Evolutionary conservation across 2,888 invertebrate genomes (phyloP).

Genomic region (Polyommatus iphigenia): DNA sequence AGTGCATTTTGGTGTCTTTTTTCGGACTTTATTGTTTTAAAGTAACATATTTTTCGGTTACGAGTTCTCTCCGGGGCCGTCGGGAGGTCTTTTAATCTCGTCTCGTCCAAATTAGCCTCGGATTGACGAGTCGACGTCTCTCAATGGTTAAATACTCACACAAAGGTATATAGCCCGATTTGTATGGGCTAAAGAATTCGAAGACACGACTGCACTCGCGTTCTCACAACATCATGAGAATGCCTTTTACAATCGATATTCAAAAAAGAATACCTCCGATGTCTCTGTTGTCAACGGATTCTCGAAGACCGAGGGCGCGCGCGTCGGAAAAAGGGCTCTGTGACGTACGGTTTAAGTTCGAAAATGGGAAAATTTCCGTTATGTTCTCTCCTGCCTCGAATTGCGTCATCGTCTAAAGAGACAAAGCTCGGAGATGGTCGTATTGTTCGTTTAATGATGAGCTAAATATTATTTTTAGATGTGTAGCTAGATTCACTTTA

Average conservation of each 20-base stretch:
- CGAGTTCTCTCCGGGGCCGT: constrained; percentile 36
- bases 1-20: constrained; percentile 25
- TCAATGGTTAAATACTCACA: constrained; percentile 52
- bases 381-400: constrained; percentile 71
- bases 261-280: constrained; percentile 76
- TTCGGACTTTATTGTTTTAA: constrained; percentile 18
- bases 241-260: constrained; percentile 79
- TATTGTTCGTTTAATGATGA: constrained; percentile 68
- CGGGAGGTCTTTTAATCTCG: constrained; percentile 50
- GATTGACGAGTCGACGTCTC: constrained; percentile 47
- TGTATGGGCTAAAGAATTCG: constrained; percentile 66
- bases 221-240: constrained; percentile 77
- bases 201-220: constrained; percentile 64
- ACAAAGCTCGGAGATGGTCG: constrained; percentile 73
- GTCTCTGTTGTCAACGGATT: constrained; percentile 80
- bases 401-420: constrained; percentile 79
- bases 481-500: constrained; percentile 54
- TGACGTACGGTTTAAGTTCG: constrained; percentile 42
- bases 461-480: constrained; percentile 70
- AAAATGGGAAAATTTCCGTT: constrained; percentile 49
- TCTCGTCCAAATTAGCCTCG: constrained; percentile 51
- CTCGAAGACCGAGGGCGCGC: constrained; percentile 62
- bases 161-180: constrained; percentile 53
- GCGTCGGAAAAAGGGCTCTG: constrained; percentile 47
- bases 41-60: background rate